Evolutionary conservation across 2,888 invertebrate genomes (phyloP).

Genomic region (Sinohyriopsis cumingii): DNA sequence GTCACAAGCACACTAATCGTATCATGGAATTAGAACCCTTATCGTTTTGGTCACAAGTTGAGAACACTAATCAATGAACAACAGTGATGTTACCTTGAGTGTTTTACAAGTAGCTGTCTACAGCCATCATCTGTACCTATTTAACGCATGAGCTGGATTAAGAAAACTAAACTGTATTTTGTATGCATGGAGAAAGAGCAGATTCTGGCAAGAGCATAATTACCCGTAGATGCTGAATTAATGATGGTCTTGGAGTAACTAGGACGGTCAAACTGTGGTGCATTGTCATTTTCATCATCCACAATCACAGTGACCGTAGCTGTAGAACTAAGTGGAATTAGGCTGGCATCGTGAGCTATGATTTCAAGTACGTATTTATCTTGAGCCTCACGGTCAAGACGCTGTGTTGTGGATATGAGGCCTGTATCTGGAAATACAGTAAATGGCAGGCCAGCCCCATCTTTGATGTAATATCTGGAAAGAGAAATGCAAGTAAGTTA

Average conservation of each 20-base stretch:
- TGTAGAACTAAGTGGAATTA: slow-evolving; percentile 72
- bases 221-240: slow-evolving; percentile 84
- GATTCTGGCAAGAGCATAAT: slow-evolving; percentile 21
- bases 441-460: slow-evolving; percentile 82
- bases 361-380: slow-evolving; percentile 66
- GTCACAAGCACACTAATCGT: no score
- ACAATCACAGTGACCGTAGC: slow-evolving; percentile 75
- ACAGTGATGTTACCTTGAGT: no score
- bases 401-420: slow-evolving; percentile 78
- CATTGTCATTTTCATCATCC: slow-evolving; percentile 87
- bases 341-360: slow-evolving; percentile 65
- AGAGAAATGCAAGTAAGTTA: slow-evolving; percentile 6
- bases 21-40: no score
- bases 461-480: slow-evolving; percentile 83
- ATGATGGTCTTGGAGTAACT: slow-evolving; percentile 86
- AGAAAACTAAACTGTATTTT: no score
- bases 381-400: slow-evolving; percentile 84
- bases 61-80: no score
- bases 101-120: no score
- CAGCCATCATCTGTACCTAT: no score
- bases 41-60: no score
- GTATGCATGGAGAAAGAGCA: no score
- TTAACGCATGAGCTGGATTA: no score
- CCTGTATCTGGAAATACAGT: slow-evolving; percentile 85
- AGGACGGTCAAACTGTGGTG: slow-evolving; percentile 78